phyloP scores from a whole-genome alignment of 2,797 vertebrate species.

The Alectoris magna region DNA sequence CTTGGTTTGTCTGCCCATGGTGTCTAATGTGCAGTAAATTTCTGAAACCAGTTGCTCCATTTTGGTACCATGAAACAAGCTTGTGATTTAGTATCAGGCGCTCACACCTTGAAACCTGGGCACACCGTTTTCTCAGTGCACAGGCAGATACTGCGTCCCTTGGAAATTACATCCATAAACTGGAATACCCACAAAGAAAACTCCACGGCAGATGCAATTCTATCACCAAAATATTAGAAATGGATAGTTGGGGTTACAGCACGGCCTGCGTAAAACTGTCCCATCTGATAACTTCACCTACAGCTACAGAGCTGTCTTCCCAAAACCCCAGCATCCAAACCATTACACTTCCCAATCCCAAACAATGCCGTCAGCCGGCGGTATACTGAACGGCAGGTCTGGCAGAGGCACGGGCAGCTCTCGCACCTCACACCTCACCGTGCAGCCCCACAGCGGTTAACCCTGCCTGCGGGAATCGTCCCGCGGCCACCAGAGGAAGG shows the following conservation, averaged over 20 bases:
- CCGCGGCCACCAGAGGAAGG: too few species aligned
- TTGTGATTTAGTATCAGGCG: not conserved
- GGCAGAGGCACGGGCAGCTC: too few species aligned
- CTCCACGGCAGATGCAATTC: not conserved
- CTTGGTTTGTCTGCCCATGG: not conserved
- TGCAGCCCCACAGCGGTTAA: too few species aligned
- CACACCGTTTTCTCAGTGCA: not conserved
- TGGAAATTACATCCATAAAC: not conserved
- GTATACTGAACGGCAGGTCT: too few species aligned
- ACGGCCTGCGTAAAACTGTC: not conserved
- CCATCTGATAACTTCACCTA: accelerated
- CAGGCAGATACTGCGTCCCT: not conserved
- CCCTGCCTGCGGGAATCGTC: too few species aligned
- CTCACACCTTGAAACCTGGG: not conserved
- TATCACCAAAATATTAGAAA: not conserved
- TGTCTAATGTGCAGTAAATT: not conserved
- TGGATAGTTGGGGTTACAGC: not conserved
- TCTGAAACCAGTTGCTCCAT: not conserved
- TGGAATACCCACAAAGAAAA: not conserved
- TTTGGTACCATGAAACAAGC: not conserved
- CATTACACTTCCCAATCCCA: too few species aligned
- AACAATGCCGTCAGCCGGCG: too few species aligned
- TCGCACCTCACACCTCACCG: not conserved
- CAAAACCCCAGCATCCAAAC: too few species aligned
- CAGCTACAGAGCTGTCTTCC: not conserved